Base-by-base conservation (phyloP, 1,140 invertebrate species). In the Bemisia tabaci region DNA sequence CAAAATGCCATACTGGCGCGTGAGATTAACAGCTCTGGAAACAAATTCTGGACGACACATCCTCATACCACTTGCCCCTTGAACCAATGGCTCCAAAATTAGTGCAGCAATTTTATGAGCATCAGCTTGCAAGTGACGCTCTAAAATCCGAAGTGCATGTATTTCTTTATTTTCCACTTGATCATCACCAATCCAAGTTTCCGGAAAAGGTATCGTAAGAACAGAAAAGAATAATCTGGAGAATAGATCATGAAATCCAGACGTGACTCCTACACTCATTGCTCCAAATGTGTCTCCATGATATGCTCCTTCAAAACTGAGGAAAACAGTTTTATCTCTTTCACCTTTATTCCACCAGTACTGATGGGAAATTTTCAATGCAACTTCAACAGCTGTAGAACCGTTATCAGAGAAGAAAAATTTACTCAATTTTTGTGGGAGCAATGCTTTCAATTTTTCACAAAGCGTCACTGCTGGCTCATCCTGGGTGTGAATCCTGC, bases 71-170 rank as follows among this genome's bases (percentile, higher is more conserved):
- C 69, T 64, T 21, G 72, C 71, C 24, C 71, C 66, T 63, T 73
- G 72, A 2, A 74, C 66, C 17, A 73, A 26, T 1, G 72, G 72
- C 59, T 73, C 72, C 5, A 73, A 9, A 24, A 73, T 70, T 1
- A 73, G 17, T 2, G 72, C 72, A 0, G 72, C 71, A 33, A 72
- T 63, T 21, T 63, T 26, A 39, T 27, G 2, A 11, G 21, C 1
- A 58, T 60, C n/a, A 12, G 11, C 60, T 21, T 27, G 12, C 39
- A 67, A 25, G 12, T 22, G 25, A 12, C 11, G 2, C n/a, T n/a
- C n/a, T n/a, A 66, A 27, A 1, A 65, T 48, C 25, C 11, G 2
- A 17, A 65, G 11, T 2, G 64, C 22, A 23, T 59, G 1, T 59
- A 1, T 24, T 25, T 65, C 64, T 59, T 65, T 65, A 11, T 25